Conservation (phyloP, 2,888 invertebrate species). For the Melanotus villosus region DNA sequence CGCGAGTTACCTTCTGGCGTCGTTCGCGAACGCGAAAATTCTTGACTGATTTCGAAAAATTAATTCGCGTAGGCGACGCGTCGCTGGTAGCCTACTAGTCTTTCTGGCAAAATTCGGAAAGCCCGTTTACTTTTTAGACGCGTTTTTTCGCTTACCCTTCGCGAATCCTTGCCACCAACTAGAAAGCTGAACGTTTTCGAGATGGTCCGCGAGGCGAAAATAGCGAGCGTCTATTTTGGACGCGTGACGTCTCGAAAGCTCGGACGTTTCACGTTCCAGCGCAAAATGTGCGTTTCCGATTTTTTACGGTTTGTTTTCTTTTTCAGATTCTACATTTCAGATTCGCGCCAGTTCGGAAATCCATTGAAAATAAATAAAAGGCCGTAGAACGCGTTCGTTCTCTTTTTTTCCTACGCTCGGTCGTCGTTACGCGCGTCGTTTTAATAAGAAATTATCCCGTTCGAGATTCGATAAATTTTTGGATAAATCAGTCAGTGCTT, state of each 20-base stretch:
- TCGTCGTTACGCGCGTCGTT: too few relatives aligned
- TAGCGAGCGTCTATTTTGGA: slow-evolving; percentile 56
- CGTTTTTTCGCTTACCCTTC: not conserved
- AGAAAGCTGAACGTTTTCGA: slow-evolving; percentile 53
- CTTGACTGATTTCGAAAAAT: not conserved
- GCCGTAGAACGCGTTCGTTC: too few relatives aligned
- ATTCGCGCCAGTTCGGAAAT: too few relatives aligned
- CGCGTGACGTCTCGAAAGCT: slow-evolving; percentile 55
- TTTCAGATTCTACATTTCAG: slow-evolving; percentile 6
- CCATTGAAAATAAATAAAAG: too few relatives aligned
- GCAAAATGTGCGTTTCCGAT: slow-evolving; percentile 45
- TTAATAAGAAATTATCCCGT: too few relatives aligned
- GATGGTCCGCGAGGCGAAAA: slow-evolving; percentile 43
- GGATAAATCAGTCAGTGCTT: not conserved
- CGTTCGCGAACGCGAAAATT: not conserved
- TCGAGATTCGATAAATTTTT: not conserved
- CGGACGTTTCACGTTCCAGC: slow-evolving; percentile 30
- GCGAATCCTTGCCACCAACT: slow-evolving; percentile 23
- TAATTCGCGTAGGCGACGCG: not conserved
- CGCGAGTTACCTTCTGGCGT: too few relatives aligned
- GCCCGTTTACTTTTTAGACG: too few relatives aligned
- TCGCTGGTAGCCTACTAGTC: slow-evolving; percentile 1
- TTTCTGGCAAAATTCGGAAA: not conserved
- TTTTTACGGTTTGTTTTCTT: slow-evolving; percentile 22
- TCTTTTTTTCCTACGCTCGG: too few relatives aligned